Evolutionary conservation across 2,888 invertebrate species (phyloP).

Genomic region (Orthosia gracilis): DNA sequence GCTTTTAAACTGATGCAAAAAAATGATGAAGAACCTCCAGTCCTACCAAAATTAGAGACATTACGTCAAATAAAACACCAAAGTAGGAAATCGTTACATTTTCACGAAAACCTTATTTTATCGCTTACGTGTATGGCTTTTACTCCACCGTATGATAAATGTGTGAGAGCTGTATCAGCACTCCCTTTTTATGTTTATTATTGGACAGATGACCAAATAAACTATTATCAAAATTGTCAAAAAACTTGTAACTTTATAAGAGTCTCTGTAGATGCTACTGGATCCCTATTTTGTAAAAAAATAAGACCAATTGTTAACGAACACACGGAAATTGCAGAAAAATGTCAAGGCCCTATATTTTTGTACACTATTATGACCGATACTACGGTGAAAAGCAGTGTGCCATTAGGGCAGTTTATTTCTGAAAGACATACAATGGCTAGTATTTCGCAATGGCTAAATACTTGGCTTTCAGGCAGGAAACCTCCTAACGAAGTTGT

Average conservation of each 20-base stretch:
- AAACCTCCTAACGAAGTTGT: conserved; percentile 38
- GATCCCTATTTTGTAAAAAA: conserved; percentile 31
- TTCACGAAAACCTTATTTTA: conserved; percentile 24
- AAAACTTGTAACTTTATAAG: conserved; percentile 24
- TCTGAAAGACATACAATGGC: conserved; percentile 32
- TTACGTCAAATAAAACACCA: conserved; percentile 25
- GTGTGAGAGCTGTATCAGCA: conserved; percentile 25
- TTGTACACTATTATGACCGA: conserved; percentile 27
- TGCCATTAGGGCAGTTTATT: conserved; percentile 22
- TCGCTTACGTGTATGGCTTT: conserved; percentile 29
- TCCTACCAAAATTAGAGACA: conserved; percentile 26
- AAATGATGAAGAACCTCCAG: conserved; percentile 29
- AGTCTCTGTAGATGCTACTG: conserved; percentile 32
- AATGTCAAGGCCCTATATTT: conserved; percentile 26
- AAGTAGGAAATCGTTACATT: conserved; percentile 21
- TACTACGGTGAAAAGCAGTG: conserved; percentile 27
- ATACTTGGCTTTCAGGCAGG: conserved; percentile 19
- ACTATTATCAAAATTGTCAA: conserved; percentile 33
- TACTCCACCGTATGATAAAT: conserved; percentile 33
- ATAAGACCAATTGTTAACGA: conserved; percentile 23
- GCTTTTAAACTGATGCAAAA: conserved; percentile 21
- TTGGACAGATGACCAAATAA: conserved; percentile 33
- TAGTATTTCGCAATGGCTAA: conserved; percentile 30
- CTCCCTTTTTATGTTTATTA: conserved; percentile 36
- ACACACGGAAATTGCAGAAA: conserved; percentile 23